Evolutionary conservation across 23 tunicate genomes (phyloP).

Genomic region (Clavelina lepadiformis): DNA sequence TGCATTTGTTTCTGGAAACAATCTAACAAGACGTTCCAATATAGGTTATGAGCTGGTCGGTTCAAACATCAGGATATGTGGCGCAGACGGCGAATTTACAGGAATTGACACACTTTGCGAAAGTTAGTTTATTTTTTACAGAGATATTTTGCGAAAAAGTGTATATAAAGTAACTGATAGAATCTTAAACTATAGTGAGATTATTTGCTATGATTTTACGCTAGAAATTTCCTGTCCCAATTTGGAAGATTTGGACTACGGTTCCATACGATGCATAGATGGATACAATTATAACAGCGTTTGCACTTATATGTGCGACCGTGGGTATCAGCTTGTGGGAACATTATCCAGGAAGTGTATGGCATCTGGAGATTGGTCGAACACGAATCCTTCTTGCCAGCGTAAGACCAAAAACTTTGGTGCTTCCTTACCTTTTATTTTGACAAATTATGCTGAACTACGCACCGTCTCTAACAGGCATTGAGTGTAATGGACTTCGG

Average conservation of each 20-base stretch:
- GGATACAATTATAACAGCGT: constrained; percentile 38
- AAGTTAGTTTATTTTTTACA: constrained; percentile 65
- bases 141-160: no score
- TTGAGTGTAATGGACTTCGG: constrained; percentile 36
- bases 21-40: neutral
- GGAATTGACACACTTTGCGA: constrained; percentile 54
- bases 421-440: neutral
- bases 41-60: constrained; percentile 82
- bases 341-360: constrained; percentile 54
- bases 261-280: constrained; percentile 51
- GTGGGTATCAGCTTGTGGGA: constrained; percentile 64
- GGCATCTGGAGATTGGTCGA: constrained; percentile 83
- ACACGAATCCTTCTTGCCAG: constrained; percentile 65
- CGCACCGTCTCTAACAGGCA: constrained; percentile 19
- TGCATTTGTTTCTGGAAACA: neutral
- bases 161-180: no score
- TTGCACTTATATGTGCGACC: constrained; percentile 60
- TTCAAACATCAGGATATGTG: constrained; percentile 50
- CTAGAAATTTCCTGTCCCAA: constrained; percentile 60
- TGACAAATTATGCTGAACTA: neutral
- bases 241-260: constrained; percentile 29
- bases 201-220: no score
- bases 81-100: constrained; percentile 63
- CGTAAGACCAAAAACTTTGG: constrained; percentile 28
- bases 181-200: no score